A percentile compares a stretch with the other conserved stretches of the same genome.
Evolutionary conservation across 2,888 invertebrate species (phyloP).

Genomic region (Nemapogon koenigi): DNA sequence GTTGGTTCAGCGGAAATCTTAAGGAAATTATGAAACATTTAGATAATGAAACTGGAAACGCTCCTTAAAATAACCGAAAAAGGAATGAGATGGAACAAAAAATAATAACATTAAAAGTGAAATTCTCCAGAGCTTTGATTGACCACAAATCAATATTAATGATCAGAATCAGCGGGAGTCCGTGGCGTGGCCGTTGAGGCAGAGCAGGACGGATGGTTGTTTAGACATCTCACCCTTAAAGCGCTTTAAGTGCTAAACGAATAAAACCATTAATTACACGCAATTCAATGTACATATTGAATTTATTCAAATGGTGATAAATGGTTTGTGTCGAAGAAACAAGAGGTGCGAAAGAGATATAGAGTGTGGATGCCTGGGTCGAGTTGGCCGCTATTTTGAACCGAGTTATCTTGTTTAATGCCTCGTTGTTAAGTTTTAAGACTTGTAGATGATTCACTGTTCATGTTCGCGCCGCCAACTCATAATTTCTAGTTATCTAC

Average conservation of each 20-base stretch:
- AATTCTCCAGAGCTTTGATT: constrained; percentile 61
- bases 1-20: too few species aligned
- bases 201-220: constrained; percentile 35
- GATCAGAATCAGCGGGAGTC: constrained; percentile 58
- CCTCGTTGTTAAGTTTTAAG: constrained; percentile 7
- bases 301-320: constrained; percentile 66
- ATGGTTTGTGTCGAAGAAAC: constrained; percentile 41
- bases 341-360: constrained; percentile 46
- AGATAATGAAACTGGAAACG: constrained; percentile 27
- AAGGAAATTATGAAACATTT: too few species aligned
- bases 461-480: constrained; percentile 5
- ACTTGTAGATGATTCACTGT: constrained; percentile 8
- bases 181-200: constrained; percentile 24
- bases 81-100: constrained; percentile 31
- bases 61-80: constrained; percentile 27
- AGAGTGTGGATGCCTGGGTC: constrained; percentile 14
- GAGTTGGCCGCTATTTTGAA: constrained; percentile 6
- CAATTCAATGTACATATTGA: constrained; percentile 66
- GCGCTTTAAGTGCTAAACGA: constrained; percentile 64
- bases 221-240: constrained; percentile 63
- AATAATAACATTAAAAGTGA: constrained; percentile 58
- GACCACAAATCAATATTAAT: constrained; percentile 68
- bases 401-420: constrained; percentile 8
- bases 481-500: constrained; percentile 8
- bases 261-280: constrained; percentile 64